A percentile compares a stretch with the other conserved stretches of the same genome.
phyloP scores from a whole-genome alignment of 1,140 invertebrate species.

The Vollenhovia emeryi region DNA sequence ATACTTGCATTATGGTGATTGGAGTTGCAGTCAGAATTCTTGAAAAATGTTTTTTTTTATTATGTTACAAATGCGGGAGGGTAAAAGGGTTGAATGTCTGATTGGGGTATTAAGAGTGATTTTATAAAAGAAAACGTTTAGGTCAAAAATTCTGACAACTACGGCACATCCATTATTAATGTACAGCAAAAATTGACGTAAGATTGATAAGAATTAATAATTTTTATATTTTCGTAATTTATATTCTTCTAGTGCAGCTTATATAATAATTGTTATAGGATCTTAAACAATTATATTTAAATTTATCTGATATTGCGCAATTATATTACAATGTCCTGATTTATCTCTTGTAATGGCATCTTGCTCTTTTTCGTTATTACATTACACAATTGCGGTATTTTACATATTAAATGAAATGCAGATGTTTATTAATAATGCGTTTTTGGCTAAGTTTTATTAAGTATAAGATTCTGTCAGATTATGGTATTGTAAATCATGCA shows the following conservation, averaged over 20 bases:
- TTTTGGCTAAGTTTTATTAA: slow-evolving; percentile 77
- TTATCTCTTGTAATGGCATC: slow-evolving; percentile 54
- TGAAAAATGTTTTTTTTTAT: slow-evolving; percentile 41
- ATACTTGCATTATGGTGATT: slow-evolving; percentile 11
- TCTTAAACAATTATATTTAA: slow-evolving; percentile 58
- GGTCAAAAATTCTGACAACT: slow-evolving; percentile 72
- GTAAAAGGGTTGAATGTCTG: neutral
- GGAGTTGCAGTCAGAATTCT: slow-evolving; percentile 68
- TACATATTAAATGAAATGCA: slow-evolving; percentile 66
- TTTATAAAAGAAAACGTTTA: neutral
- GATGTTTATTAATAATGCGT: slow-evolving; percentile 52
- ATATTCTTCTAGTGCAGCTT: slow-evolving; percentile 22
- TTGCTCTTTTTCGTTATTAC: slow-evolving; percentile 53
- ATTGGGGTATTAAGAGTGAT: neutral
- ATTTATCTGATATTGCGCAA: slow-evolving; percentile 62
- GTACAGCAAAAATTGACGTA: slow-evolving; percentile 26
- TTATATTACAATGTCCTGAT: slow-evolving; percentile 29
- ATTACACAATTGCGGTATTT: slow-evolving; percentile 61
- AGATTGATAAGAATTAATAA: slow-evolving; percentile 48
- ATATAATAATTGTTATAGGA: slow-evolving; percentile 59
- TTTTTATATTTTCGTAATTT: slow-evolving; percentile 61
- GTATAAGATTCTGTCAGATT: slow-evolving; percentile 78
- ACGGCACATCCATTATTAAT: slow-evolving; percentile 53
- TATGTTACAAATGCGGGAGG: neutral
- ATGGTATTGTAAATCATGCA: slow-evolving; percentile 78